Evolutionary conservation across 1,140 invertebrate genomes (phyloP).

Genomic region (Plectus sambesii): DNA sequence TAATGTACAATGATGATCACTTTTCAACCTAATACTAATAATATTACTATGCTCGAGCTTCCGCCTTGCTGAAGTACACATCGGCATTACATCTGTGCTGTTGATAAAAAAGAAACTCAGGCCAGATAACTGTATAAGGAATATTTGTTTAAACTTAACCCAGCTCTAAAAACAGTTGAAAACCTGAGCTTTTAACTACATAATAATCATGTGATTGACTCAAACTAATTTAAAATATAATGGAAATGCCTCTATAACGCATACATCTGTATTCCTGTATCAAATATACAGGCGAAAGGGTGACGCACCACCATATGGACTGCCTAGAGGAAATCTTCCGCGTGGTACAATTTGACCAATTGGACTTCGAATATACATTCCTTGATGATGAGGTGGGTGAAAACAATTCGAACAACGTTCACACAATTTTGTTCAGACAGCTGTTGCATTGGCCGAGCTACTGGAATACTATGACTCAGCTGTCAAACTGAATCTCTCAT

Average conservation of each 20-base stretch:
- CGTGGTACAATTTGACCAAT: constrained; percentile 21
- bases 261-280: neutral
- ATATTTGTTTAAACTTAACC: too few species aligned
- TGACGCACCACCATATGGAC: constrained; percentile 24
- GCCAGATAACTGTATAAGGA: neutral
- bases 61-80: too few species aligned
- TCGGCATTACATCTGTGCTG: too few species aligned
- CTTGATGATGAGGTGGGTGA: constrained; percentile 25
- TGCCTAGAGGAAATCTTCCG: constrained; percentile 23
- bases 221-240: neutral
- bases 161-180: neutral
- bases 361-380: constrained; percentile 29
- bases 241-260: neutral
- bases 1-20: neutral
- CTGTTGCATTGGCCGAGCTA: constrained; percentile 21
- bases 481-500: constrained; percentile 23
- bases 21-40: neutral
- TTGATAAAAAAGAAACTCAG: neutral
- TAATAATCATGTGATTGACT: neutral
- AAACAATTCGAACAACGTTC: neutral
- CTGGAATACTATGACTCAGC: constrained; percentile 26
- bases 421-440: constrained; percentile 15
- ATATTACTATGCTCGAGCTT: neutral
- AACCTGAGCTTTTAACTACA: constrained; percentile 1
- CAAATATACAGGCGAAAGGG: constrained; percentile 6